Evolutionary conservation across 2,113 vertebrate species (phyloP).

Genomic region (Solenodon paradoxus): DNA sequence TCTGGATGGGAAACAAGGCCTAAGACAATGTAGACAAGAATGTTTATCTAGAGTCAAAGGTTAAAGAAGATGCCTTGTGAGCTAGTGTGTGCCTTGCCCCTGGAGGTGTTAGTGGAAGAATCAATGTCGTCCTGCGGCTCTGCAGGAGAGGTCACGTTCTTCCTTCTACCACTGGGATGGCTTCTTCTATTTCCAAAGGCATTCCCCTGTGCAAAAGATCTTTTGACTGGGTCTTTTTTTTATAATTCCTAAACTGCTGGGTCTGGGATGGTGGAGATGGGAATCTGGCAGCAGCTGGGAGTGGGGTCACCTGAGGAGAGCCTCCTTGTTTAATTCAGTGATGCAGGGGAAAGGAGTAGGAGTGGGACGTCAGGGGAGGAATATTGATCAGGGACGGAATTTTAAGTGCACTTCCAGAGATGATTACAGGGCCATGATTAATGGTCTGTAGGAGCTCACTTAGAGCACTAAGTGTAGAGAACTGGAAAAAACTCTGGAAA

Average conservation of each 20-base stretch:
- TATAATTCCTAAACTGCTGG: background rate
- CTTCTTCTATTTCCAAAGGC: background rate
- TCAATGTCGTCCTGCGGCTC: background rate
- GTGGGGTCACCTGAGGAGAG: background rate
- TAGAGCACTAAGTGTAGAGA: background rate
- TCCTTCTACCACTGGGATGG: background rate
- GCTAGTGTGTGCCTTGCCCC: background rate
- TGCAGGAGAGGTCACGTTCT: background rate
- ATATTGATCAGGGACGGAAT: conserved; percentile 41
- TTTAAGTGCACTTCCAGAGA: conserved; percentile 60
- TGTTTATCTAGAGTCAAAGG: background rate
- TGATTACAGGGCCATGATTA: conserved; percentile 54
- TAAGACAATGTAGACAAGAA: background rate
- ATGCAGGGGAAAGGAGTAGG: background rate
- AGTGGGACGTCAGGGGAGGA: background rate
- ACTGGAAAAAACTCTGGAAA: background rate
- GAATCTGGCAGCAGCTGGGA: background rate
- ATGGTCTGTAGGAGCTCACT: conserved; percentile 8
- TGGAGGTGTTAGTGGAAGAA: background rate
- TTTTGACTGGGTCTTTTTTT: conserved; percentile 39
- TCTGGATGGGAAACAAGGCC: background rate
- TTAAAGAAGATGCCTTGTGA: background rate
- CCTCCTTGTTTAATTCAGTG: background rate
- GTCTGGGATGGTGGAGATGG: background rate
- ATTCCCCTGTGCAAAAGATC: background rate